Conservation (phyloP, 2,888 invertebrate genomes). For the Gari tellinella region DNA sequence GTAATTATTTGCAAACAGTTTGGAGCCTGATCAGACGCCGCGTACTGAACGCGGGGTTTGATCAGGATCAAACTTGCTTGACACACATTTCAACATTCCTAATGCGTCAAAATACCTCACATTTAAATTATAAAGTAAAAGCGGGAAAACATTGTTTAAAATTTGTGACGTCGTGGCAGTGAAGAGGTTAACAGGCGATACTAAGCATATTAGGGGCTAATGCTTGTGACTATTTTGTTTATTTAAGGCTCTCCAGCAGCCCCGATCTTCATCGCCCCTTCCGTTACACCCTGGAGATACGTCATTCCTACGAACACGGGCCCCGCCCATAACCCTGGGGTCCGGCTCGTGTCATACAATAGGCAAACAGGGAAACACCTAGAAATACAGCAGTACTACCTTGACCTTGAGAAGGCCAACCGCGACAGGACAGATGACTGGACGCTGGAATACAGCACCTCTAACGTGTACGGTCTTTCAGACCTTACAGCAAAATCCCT, state of each 20-base stretch:
- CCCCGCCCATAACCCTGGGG: slow-evolving; percentile 91
- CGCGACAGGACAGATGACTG: slow-evolving; percentile 90
- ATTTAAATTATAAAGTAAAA: too few species aligned
- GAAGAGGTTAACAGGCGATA: too few species aligned
- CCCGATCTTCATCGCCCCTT: slow-evolving; percentile 94
- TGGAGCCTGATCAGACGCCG: too few species aligned
- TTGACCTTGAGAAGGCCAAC: slow-evolving; percentile 90
- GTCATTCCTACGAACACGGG: slow-evolving; percentile 71
- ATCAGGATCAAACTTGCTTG: too few species aligned
- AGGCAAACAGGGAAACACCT: slow-evolving; percentile 88
- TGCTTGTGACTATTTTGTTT: not conserved
- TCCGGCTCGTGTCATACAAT: slow-evolving; percentile 95
- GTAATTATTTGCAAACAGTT: too few species aligned
- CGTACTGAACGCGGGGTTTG: too few species aligned
- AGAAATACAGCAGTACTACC: slow-evolving; percentile 95
- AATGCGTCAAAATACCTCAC: too few species aligned
- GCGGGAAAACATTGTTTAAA: too few species aligned
- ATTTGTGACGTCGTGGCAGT: too few species aligned
- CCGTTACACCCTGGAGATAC: slow-evolving; percentile 94
- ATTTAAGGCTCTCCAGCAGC: slow-evolving; percentile 90
- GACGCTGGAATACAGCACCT: slow-evolving; percentile 93
- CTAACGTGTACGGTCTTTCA: slow-evolving; percentile 90
- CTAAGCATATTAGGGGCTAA: too few species aligned
- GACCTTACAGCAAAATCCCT: slow-evolving; percentile 92
- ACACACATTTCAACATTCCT: too few species aligned